Evolutionary conservation across 64 coral and sea anemone species (phyloP).

Genomic region (Porites lutea): DNA sequence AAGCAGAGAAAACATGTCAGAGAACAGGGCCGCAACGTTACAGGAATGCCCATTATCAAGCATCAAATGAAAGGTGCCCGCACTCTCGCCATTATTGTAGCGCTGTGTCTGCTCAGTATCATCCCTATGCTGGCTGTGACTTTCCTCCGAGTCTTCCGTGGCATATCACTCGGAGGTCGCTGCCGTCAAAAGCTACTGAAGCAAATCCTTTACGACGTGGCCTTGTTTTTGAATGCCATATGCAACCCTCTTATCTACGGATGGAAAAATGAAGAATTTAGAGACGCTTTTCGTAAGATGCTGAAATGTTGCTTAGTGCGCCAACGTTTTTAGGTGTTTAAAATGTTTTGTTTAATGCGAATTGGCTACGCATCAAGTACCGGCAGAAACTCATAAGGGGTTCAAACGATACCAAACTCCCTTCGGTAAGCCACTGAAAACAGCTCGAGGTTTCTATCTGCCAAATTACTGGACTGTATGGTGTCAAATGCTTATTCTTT

Average conservation of each 20-base stretch:
- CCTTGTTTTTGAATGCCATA: background rate
- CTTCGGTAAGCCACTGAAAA: too few species aligned
- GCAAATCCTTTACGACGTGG: background rate
- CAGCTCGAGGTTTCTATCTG: too few species aligned
- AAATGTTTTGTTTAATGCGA: too few species aligned
- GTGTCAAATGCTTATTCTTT: too few species aligned
- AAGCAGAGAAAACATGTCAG: background rate
- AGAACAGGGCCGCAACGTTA: background rate
- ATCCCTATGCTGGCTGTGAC: background rate
- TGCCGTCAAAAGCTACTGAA: background rate
- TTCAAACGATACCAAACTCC: too few species aligned
- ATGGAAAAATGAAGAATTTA: constrained; percentile 1
- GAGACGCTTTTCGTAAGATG: background rate
- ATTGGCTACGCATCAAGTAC: too few species aligned
- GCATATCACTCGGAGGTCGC: background rate
- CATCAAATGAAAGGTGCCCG: constrained; percentile 3
- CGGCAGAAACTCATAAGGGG: too few species aligned
- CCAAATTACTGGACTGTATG: too few species aligned
- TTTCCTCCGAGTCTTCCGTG: background rate
- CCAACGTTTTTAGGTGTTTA: too few species aligned
- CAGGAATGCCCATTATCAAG: background rate
- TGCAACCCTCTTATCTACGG: constrained; percentile 14
- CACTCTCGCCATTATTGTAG: constrained; percentile 5
- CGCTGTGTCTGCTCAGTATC: constrained; percentile 6
- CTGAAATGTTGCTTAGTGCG: background rate